These are phyloP conservation scores for Orchestia grillus DNA, from an alignment of 1,140 invertebrate genomes.

Conservation along the genomic window DNA sequence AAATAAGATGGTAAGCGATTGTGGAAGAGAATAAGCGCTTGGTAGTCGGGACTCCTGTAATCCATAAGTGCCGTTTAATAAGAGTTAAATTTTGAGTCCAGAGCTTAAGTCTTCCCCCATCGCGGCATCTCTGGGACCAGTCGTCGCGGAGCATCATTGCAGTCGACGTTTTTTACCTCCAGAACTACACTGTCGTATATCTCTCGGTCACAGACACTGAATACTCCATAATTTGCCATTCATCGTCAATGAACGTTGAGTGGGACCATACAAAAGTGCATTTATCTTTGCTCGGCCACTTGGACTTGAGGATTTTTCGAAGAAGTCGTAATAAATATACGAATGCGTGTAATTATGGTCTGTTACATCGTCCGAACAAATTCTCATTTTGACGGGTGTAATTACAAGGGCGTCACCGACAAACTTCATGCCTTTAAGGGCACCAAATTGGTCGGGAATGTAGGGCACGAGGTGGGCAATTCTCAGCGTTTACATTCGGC, in stretches of 20 bases:
- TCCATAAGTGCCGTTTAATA: too few species aligned
- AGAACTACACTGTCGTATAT: neutral
- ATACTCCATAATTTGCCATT: slow-evolving; percentile 9
- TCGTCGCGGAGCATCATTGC: neutral
- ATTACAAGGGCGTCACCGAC: slow-evolving; percentile 14
- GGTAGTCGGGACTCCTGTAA: too few species aligned
- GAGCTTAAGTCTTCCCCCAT: too few species aligned
- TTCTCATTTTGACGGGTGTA: neutral
- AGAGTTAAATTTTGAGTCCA: too few species aligned
- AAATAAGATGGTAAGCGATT: too few species aligned
- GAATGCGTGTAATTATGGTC: neutral
- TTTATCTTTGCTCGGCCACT: neutral
- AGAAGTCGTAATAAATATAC: neutral
- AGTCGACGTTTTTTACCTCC: neutral
- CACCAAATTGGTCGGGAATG: neutral
- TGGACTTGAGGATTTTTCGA: neutral
- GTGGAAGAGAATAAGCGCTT: too few species aligned
- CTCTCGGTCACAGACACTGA: neutral
- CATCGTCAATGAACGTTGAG: neutral
- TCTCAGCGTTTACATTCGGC: neutral
- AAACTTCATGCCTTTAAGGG: neutral
- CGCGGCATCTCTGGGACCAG: too few species aligned
- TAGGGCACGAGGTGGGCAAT: neutral
- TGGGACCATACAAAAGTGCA: neutral
- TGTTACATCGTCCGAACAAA: slow-evolving; percentile 5